Base-by-base conservation (phyloP, 30 jellyfish, hydroid and myxozoan species). In the Aurelia sp. region DNA sequence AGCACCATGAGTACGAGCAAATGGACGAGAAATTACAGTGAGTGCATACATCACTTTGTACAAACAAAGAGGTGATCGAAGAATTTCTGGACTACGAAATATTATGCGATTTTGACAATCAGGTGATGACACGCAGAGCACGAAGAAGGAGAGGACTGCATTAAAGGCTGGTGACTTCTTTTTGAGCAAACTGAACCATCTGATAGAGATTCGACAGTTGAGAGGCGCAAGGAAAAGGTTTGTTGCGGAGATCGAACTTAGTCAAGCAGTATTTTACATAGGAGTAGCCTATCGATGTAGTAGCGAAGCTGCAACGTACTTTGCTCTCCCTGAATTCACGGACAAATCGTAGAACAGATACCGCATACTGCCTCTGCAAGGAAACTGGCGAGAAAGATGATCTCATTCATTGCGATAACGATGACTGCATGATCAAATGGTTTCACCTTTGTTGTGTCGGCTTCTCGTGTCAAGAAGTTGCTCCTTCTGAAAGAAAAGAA, bases 131-230 rank as follows among this genome's bases (percentile, higher is more conserved):
- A 17, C 77, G 38, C 77, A 18, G 47, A 19, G 38, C 57, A 66
- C 48, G 10, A 66, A 66, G 38, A 30, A 27, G 15, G 52, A 41
- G 52, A 66, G 47, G 16, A 66, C 47, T 18, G 15, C 21, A 15
- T 18, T 66, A 6, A 66, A 27, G 48, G 48, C 47, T 27, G 59
- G 77, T 66, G 77, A 66, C 77, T 66, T 66, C 55, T 66, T 66
- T 27, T 66, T 66, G 48, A 27, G 16, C 77, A 66, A 27, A 19
- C 10, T 16, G 77, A 66, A 66, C 48, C 77, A 66, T 19, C 47
- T 66, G 16, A 27, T 66, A 18, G 77, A 66, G 77, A 66, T 66
- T 66, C 77, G 55, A 66, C 77, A 66, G 77, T 18, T 66, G 77
- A 66, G 77, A 27, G 77, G 77, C 15, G 47, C 38, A 66, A 66